A percentile compares a stretch with the other conserved stretches of the same genome.
Conservation (phyloP, 2,797 vertebrate species). For the Notamacropus eugenii region DNA sequence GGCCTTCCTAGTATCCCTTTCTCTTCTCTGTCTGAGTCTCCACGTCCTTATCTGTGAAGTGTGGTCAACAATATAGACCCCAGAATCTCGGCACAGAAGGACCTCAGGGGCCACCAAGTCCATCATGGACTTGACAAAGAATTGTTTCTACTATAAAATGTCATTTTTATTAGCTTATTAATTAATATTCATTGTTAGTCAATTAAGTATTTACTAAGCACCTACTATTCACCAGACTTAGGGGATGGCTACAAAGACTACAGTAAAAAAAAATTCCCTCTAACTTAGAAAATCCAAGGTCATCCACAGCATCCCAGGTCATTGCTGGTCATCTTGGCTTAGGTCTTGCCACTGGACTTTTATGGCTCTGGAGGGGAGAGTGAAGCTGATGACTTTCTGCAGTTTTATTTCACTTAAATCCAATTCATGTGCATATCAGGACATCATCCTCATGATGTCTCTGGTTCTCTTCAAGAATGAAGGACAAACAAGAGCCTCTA, state of each 20-base stretch:
- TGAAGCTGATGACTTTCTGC: not conserved
- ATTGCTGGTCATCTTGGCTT: not conserved
- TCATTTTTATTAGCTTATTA: not conserved
- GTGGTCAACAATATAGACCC: no score
- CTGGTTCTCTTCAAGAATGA: no score
- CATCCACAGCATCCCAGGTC: not conserved
- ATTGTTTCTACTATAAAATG: no score
- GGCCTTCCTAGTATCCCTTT: no score
- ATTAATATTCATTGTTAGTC: not conserved
- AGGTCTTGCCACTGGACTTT: not conserved
- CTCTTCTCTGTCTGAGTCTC: no score
- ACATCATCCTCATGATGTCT: no score
- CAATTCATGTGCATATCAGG: not conserved
- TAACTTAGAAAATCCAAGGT: not conserved
- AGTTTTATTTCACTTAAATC: not conserved
- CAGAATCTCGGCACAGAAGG: no score
- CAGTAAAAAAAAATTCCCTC: not conserved
- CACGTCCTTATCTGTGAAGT: no score
- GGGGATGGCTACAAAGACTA: not conserved
- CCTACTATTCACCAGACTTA: not conserved
- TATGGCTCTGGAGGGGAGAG: not conserved
- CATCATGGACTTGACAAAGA: no score
- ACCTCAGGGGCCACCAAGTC: no score
- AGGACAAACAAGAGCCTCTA: no score
- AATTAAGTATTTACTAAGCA: not conserved